Percentiles rank a stretch among this genome's conserved stretches.
phyloP scores from a whole-genome alignment of 2,888 invertebrate genomes.

The Agriotes lineatus region DNA sequence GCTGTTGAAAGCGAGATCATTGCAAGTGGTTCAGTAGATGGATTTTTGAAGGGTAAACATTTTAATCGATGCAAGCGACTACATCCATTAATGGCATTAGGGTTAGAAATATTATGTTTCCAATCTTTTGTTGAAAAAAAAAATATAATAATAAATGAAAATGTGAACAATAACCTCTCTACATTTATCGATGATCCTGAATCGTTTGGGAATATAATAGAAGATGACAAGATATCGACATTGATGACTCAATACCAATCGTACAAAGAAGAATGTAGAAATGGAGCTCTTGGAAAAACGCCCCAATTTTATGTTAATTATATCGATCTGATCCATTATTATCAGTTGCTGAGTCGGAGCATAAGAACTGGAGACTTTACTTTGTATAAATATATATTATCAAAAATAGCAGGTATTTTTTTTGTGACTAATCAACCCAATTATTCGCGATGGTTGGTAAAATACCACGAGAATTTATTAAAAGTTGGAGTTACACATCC shows the following conservation, averaged over 20 bases:
- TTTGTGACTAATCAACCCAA: background rate
- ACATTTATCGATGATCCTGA: too few species aligned
- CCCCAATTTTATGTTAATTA: conserved; percentile 55
- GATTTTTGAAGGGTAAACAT: conserved; percentile 52
- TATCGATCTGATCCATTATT: conserved; percentile 27
- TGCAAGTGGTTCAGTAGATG: conserved; percentile 50
- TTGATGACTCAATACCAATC: too few species aligned
- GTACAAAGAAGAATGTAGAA: too few species aligned
- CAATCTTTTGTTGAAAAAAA: too few species aligned
- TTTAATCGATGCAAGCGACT: conserved; percentile 54
- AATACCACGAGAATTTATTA: background rate
- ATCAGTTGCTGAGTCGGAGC: background rate
- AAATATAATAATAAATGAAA: too few species aligned
- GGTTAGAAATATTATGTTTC: background rate
- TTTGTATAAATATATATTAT: background rate
- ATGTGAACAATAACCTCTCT: too few species aligned
- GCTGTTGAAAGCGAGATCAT: conserved; percentile 48
- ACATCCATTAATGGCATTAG: conserved; percentile 43
- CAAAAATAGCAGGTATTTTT: background rate
- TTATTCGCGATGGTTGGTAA: background rate
- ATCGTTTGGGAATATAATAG: too few species aligned
- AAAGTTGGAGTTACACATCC: background rate
- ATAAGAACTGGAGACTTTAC: background rate
- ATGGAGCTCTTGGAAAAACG: too few species aligned
- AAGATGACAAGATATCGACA: too few species aligned